Conservation (phyloP, 2,797 vertebrate genomes). For the Sebastolobus alascanus region DNA sequence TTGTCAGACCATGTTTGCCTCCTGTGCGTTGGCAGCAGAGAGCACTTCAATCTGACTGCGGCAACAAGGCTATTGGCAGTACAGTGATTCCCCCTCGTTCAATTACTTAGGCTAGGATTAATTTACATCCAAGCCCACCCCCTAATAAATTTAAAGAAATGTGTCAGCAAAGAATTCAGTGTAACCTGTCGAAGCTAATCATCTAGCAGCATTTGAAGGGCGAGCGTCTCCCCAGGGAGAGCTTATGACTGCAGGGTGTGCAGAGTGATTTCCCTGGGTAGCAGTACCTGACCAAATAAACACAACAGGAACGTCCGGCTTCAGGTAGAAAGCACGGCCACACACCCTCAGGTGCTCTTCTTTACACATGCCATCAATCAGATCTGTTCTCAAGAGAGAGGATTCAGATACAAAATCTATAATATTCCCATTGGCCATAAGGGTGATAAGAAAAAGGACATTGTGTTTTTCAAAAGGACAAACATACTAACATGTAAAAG, state of each 20-base stretch:
- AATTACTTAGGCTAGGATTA: constrained; percentile 74
- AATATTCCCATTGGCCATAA: constrained; percentile 1
- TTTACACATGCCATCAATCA: constrained; percentile 32
- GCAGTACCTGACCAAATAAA: constrained; percentile 28
- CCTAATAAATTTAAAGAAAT: constrained; percentile 62
- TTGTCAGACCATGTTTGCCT: constrained; percentile 51
- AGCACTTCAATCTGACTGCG: constrained; percentile 59
- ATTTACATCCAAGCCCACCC: constrained; percentile 63
- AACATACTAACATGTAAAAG: neutral
- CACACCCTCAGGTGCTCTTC: neutral
- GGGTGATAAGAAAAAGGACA: constrained; percentile 6
- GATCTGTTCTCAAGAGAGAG: neutral
- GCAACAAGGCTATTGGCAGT: constrained; percentile 27
- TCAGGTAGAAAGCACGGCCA: constrained; percentile 6
- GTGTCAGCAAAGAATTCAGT: constrained; percentile 39
- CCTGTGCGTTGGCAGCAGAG: constrained; percentile 33
- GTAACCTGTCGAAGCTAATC: constrained; percentile 39
- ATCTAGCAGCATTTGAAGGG: constrained; percentile 48
- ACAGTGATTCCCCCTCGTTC: constrained; percentile 52
- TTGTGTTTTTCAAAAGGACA: constrained; percentile 1
- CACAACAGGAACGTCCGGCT: neutral
- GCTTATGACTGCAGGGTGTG: constrained; percentile 22
- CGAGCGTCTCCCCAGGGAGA: constrained; percentile 33
- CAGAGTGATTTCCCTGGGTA: constrained; percentile 64
- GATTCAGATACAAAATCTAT: constrained; percentile 27